Evolutionary conservation across 2,888 invertebrate species (phyloP).

Genomic region (Eurytoma californica): DNA sequence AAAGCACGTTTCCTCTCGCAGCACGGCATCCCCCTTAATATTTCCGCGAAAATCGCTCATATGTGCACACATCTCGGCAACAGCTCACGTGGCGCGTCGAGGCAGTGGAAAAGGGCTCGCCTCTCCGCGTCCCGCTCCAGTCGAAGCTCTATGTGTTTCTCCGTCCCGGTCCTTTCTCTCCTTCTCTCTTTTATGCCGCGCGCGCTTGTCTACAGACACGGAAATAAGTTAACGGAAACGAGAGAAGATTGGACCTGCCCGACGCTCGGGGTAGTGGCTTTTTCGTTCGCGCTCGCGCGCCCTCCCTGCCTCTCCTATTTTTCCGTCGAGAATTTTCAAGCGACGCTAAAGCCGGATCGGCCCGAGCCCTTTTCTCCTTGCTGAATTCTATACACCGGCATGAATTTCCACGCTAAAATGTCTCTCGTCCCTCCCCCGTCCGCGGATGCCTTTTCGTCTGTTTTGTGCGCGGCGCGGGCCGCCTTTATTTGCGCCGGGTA

Average conservation of each 20-base stretch:
- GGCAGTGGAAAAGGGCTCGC: no score
- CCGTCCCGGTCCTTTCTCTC: no score
- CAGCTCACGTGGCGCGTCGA: not conserved
- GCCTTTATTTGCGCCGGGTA: slow-evolving; percentile 1
- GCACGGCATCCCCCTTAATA: slow-evolving; percentile 20
- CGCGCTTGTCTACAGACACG: slow-evolving; percentile 42
- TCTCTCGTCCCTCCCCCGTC: slow-evolving; percentile 9
- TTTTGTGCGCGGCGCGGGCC: not conserved
- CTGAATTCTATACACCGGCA: slow-evolving; percentile 20
- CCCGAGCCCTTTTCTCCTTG: slow-evolving; percentile 37
- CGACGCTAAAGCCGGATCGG: slow-evolving; percentile 52
- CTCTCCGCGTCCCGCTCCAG: no score
- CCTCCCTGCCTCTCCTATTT: slow-evolving; percentile 36
- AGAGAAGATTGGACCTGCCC: slow-evolving; percentile 49
- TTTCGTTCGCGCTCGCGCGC: not conserved
- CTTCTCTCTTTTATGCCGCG: not conserved
- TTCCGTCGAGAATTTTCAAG: slow-evolving; percentile 50
- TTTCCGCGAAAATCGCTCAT: slow-evolving; percentile 17
- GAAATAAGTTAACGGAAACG: slow-evolving; percentile 55
- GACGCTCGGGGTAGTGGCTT: slow-evolving; percentile 20
- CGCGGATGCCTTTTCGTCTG: slow-evolving; percentile 5
- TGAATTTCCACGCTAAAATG: slow-evolving; percentile 45
- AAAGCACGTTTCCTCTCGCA: slow-evolving; percentile 28
- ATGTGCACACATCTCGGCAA: not conserved
- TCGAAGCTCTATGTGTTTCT: no score